Evolutionary conservation across 2,888 invertebrate genomes (phyloP), one percentile per base, ranked within the genome.

Genomic region (Hetaerina titia): DNA sequence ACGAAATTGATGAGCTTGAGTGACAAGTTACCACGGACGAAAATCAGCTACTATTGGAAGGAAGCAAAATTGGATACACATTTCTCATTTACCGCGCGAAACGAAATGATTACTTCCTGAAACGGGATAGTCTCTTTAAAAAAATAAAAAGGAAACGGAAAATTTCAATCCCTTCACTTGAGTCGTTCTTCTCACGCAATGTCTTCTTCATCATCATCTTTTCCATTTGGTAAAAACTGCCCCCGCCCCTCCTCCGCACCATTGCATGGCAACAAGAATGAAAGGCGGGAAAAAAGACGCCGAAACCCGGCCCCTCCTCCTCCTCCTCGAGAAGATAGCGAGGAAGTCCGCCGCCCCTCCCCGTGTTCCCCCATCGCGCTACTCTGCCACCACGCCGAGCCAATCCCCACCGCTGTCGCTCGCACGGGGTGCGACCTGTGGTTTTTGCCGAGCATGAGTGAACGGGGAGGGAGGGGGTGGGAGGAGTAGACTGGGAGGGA

Each of bases 71-170:
- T 92, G 92, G 92, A 92, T 92, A 74, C 69, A 69, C 92, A 92
- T 69, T 74, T 69, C 64, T 92, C 64, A 13, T 69, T 64, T 69
- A 64, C n/a, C 25, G 92, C 56, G 92, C 69, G 69, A 69, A 69
- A 92, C 69, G 92, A 92, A 92, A 92, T 92, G 92, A 92, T 69
- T 69, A 56, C 92, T 92, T 92, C 92, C 92, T 92, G 92, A 45
- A 92, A 92, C 92, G n/a, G 69, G 69, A 92, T 64, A 92, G 69
- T 56, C 81, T 81, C 31, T n/a, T n/a, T n/a, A n/a, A 45, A 45
- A 60, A 60, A 60, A 60, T 60, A 45, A 56, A 56, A 74, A 92
- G 64, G 69, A 92, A 64, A 63, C 92, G 56, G 58, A 89, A 69
- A 56, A 31, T 63, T 90, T 90, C 90, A 69, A 92, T 69, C 69